Percentiles rank a stretch among this genome's conserved stretches.
Evolutionary conservation across 1,140 invertebrate genomes (phyloP).

Genomic region (Meloidogyne chitwoodi): DNA sequence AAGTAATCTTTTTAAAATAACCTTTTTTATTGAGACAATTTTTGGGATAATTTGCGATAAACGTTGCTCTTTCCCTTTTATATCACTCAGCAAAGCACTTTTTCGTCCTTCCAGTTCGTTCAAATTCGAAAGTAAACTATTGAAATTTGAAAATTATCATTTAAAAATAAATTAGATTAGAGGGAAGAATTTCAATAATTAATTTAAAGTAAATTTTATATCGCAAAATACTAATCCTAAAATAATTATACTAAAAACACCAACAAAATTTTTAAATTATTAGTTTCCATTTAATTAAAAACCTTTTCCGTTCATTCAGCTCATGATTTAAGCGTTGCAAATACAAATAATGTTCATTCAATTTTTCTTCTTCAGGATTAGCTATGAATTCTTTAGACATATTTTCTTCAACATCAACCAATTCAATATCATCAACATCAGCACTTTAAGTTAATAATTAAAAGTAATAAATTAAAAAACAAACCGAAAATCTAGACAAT

Average conservation of each 20-base stretch:
- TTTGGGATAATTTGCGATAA: slow-evolving; percentile 20
- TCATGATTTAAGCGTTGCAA: slow-evolving; percentile 31
- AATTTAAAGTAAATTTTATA: no score
- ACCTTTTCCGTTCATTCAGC: slow-evolving; percentile 30
- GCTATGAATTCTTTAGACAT: background rate
- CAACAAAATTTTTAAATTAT: background rate
- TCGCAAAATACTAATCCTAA: background rate
- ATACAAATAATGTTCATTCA: slow-evolving; percentile 26
- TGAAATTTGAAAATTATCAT: background rate
- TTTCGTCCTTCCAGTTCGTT: slow-evolving; percentile 38
- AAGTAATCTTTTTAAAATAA: background rate
- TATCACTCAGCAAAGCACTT: slow-evolving; percentile 31
- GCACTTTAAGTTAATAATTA: slow-evolving; percentile 3
- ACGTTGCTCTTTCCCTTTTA: slow-evolving; percentile 31
- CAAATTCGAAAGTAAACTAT: slow-evolving; percentile 25
- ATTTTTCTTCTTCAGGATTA: background rate
- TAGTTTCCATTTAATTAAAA: no score
- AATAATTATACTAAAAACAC: background rate
- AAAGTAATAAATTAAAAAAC: background rate
- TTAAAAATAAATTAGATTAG: background rate
- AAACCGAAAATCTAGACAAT: slow-evolving; percentile 29
- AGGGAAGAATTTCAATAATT: no score
- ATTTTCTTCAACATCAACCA: slow-evolving; percentile 24
- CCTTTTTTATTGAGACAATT: slow-evolving; percentile 23
- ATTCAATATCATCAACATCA: slow-evolving; percentile 21